phyloP scores from a whole-genome alignment of 2,888 invertebrate species.

The Oxyteleia sp. region DNA sequence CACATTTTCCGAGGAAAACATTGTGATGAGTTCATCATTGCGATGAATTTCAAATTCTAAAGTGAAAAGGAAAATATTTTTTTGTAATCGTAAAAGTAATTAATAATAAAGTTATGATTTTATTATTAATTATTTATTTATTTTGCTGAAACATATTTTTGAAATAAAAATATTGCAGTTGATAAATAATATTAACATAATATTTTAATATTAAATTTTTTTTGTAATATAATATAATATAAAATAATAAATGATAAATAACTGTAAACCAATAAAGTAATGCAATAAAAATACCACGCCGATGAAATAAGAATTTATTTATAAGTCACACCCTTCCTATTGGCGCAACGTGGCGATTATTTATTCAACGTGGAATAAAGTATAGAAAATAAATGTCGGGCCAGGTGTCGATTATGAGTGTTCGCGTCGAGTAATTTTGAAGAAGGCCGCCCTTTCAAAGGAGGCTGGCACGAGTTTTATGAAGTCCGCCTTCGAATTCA shows the following conservation, averaged over 20 bases:
- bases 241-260: too few species aligned
- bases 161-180: too few species aligned
- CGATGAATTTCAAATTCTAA: conserved; percentile 11
- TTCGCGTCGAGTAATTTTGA: conserved; percentile 43
- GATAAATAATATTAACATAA: too few species aligned
- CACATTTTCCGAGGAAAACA: conserved; percentile 10
- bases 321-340: conserved; percentile 24
- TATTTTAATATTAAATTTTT: too few species aligned
- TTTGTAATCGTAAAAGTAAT: too few species aligned
- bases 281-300: too few species aligned
- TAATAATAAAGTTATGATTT: too few species aligned
- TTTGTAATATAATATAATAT: too few species aligned
- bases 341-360: conserved; percentile 6
- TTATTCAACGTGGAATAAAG: conserved; percentile 21
- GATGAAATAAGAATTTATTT: not conserved
- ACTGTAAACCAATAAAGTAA: too few species aligned
- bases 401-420: conserved; percentile 56
- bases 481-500: conserved; percentile 43
- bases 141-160: too few species aligned
- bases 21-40: conserved; percentile 17
- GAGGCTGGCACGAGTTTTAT: conserved; percentile 47
- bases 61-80: too few species aligned
- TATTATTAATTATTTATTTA: too few species aligned
- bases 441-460: conserved; percentile 43
- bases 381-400: conserved; percentile 41